phyloP scores from a whole-genome alignment of 2,797 vertebrate genomes.

The Spea hammondii region DNA sequence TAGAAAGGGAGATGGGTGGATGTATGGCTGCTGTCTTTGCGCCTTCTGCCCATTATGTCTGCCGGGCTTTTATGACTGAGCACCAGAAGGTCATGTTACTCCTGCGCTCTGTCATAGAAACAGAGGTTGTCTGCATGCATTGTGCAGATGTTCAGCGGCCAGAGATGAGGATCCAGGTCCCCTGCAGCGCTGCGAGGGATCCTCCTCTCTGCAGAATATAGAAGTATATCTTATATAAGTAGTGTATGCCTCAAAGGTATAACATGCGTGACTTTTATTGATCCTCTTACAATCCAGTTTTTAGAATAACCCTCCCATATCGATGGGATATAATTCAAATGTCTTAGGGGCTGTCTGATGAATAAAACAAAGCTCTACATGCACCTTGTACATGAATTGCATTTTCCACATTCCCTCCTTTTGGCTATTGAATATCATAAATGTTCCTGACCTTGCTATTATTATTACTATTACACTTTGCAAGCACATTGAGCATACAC shows the following conservation, averaged over 20 bases:
- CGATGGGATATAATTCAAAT: slow-evolving; percentile 39
- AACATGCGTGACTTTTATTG: slow-evolving; percentile 26
- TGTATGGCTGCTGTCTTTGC: too few species aligned
- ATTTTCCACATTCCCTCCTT: slow-evolving; percentile 34
- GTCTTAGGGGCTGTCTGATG: slow-evolving; percentile 36
- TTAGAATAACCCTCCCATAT: slow-evolving; percentile 36
- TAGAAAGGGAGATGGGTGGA: too few species aligned
- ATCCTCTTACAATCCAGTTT: slow-evolving; percentile 25
- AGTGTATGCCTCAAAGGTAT: slow-evolving; percentile 42
- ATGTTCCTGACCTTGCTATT: slow-evolving; percentile 30
- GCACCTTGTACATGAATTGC: slow-evolving; percentile 42
- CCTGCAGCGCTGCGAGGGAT: too few species aligned
- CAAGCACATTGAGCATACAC: too few species aligned
- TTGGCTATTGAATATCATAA: slow-evolving; percentile 27
- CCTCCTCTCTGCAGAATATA: too few species aligned
- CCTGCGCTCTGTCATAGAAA: too few species aligned
- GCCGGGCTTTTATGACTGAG: too few species aligned
- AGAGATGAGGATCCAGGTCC: too few species aligned
- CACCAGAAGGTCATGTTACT: too few species aligned
- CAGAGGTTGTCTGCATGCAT: too few species aligned
- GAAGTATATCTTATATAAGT: slow-evolving; percentile 14
- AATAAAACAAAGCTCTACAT: slow-evolving; percentile 43
- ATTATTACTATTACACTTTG: slow-evolving; percentile 10
- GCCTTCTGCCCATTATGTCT: too few species aligned
- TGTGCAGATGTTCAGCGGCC: too few species aligned